These are phyloP conservation scores for Ennomos erosarius DNA, from an alignment of 2,888 invertebrate genomes.

Conservation along the genomic window DNA sequence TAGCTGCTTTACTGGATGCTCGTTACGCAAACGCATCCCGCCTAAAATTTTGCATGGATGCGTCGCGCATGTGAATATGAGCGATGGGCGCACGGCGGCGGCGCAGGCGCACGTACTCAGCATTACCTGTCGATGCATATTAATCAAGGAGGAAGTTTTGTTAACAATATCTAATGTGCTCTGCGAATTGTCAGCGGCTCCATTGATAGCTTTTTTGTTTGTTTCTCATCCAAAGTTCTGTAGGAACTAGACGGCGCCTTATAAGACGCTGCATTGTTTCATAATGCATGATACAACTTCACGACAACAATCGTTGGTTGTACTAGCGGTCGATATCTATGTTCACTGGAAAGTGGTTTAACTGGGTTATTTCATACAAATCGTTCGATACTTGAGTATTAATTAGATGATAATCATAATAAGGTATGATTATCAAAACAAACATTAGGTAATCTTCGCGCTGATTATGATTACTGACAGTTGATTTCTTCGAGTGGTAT, in stretches of 20 bases:
- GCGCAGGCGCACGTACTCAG: slow-evolving; percentile 74
- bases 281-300: slow-evolving; percentile 69
- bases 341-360: slow-evolving; percentile 64
- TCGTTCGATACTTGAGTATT: slow-evolving; percentile 72
- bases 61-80: slow-evolving; percentile 79
- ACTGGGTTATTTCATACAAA: slow-evolving; percentile 80
- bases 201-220: slow-evolving; percentile 78
- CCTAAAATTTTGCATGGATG: slow-evolving; percentile 85
- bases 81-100: slow-evolving; percentile 55
- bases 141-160: slow-evolving; percentile 83
- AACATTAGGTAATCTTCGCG: slow-evolving; percentile 62
- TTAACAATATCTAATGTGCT: slow-evolving; percentile 85
- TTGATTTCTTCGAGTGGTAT: slow-evolving; percentile 65
- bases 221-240: slow-evolving; percentile 56
- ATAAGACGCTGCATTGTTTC: slow-evolving; percentile 68
- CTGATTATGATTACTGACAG: slow-evolving; percentile 69
- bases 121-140: slow-evolving; percentile 83
- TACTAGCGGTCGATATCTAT: slow-evolving; percentile 62
- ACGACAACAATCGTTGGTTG: slow-evolving; percentile 66
- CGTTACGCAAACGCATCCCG: slow-evolving; percentile 80
- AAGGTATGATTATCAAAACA: slow-evolving; percentile 26
- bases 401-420: slow-evolving; percentile 76
- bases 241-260: slow-evolving; percentile 68
- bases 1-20: slow-evolving; percentile 69
- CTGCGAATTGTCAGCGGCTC: slow-evolving; percentile 71